These are phyloP conservation scores for Chitala chitala DNA, from an alignment of 2,113 vertebrate genomes.

Conservation along the genomic window DNA sequence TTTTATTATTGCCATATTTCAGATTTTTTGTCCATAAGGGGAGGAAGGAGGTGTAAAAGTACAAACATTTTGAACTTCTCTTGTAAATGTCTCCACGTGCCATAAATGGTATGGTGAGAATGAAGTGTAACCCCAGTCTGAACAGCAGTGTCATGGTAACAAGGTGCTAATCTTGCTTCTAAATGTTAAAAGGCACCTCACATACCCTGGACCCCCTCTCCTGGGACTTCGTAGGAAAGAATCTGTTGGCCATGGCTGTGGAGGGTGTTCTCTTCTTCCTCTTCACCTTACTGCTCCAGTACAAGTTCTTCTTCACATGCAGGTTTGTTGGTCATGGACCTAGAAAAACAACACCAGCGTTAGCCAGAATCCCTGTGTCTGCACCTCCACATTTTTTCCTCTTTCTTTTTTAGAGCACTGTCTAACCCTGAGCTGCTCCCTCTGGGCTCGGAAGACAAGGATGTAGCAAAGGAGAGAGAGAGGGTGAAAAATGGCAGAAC, in stretches of 20 bases:
- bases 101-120: too few relatives aligned
- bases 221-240: constrained; percentile 72
- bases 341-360: too few relatives aligned
- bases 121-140: neutral
- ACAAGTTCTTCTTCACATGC: constrained; percentile 63
- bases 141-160: too few relatives aligned
- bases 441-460: constrained; percentile 63
- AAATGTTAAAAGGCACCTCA: constrained; percentile 50
- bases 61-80: too few relatives aligned
- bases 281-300: constrained; percentile 69
- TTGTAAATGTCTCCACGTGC: too few relatives aligned
- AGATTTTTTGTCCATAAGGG: too few relatives aligned
- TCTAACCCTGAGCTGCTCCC: constrained; percentile 46
- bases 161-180: neutral
- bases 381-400: neutral
- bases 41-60: too few relatives aligned
- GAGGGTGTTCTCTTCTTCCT: constrained; percentile 66
- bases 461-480: constrained; percentile 63
- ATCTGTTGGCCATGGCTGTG: constrained; percentile 67
- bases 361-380: neutral
- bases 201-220: constrained; percentile 56
- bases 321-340: constrained; percentile 39
- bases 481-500: constrained; percentile 56
- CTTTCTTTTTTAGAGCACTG: constrained; percentile 46
- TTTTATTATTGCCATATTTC: too few relatives aligned